These are phyloP conservation scores for Tetheella fluctuosa DNA, from an alignment of 2,888 invertebrate species.

Conservation along the genomic window DNA sequence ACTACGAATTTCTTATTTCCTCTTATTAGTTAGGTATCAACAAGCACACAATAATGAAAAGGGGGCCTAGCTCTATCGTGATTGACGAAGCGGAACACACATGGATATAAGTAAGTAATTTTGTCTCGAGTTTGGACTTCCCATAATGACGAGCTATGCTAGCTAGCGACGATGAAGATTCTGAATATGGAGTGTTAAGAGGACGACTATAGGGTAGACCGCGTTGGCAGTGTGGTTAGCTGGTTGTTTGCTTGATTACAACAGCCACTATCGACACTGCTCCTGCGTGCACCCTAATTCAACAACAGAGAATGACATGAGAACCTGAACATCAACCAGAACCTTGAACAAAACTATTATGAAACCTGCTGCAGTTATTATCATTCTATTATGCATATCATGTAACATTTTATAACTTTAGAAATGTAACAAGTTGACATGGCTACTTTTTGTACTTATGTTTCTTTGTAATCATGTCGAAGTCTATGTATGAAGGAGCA, in stretches of 20 bases:
- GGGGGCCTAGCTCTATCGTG: constrained; percentile 25
- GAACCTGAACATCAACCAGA: no score
- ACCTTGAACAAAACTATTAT: not conserved
- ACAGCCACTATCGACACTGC: constrained; percentile 99
- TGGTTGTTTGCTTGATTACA: constrained; percentile 93
- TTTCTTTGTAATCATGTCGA: no score
- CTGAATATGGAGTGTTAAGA: constrained; percentile 30
- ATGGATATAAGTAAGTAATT: not conserved
- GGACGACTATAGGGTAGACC: constrained; percentile 74
- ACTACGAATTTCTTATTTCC: no score
- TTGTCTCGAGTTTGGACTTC: not conserved
- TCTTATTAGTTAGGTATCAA: not conserved
- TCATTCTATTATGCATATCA: not conserved
- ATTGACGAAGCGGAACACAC: constrained; percentile 16
- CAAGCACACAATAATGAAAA: constrained; percentile 18
- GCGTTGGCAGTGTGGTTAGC: constrained; percentile 99
- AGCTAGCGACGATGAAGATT: constrained; percentile 20
- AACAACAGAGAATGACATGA: constrained; percentile 33
- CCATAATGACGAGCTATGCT: not conserved
- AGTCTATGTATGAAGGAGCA: no score
- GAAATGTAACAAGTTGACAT: no score
- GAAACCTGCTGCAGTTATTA: no score
- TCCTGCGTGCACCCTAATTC: constrained; percentile 87
- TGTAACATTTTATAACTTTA: no score
- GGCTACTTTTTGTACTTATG: no score